A percentile compares a stretch with the other conserved stretches of the same genome.
Evolutionary conservation across 1,140 invertebrate species (phyloP).

Genomic region (Neelides sp.): DNA sequence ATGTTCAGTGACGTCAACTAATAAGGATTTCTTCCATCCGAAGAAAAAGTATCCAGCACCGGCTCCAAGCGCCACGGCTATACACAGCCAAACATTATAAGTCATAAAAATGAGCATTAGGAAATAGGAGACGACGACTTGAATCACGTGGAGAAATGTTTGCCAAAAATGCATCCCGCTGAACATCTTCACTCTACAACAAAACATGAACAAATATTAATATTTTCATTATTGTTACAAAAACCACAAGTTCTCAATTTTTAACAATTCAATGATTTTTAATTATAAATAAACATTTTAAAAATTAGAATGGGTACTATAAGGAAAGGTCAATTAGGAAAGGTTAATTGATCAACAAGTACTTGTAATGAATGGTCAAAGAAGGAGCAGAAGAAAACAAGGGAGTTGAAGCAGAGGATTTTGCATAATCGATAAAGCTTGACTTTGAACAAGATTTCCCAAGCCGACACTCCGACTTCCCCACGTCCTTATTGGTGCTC

Average conservation of each 20-base stretch:
- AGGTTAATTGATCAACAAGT: background rate
- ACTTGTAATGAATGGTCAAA: background rate
- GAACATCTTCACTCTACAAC: conserved; percentile 35
- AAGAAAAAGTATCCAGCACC: conserved; percentile 53
- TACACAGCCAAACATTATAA: conserved; percentile 56
- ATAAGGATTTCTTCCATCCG: conserved; percentile 45
- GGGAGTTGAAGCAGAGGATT: background rate
- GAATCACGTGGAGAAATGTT: conserved; percentile 51
- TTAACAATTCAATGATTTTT: background rate
- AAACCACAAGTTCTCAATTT: too few species aligned
- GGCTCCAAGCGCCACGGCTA: conserved; percentile 48
- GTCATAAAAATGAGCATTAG: conserved; percentile 69
- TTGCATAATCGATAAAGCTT: background rate
- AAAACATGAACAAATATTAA: conserved; percentile 10
- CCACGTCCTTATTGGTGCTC: background rate
- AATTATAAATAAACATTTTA: background rate
- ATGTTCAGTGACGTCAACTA: conserved; percentile 46
- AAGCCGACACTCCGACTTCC: background rate
- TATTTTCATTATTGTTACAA: too few species aligned
- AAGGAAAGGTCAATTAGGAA: background rate
- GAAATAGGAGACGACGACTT: conserved; percentile 51
- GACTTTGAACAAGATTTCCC: background rate
- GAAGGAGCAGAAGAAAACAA: background rate
- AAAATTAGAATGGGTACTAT: background rate
- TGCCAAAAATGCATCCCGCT: conserved; percentile 44